These are phyloP conservation scores for Calypte anna DNA, from an alignment of 2,113 vertebrate genomes.

Conservation along the genomic window DNA sequence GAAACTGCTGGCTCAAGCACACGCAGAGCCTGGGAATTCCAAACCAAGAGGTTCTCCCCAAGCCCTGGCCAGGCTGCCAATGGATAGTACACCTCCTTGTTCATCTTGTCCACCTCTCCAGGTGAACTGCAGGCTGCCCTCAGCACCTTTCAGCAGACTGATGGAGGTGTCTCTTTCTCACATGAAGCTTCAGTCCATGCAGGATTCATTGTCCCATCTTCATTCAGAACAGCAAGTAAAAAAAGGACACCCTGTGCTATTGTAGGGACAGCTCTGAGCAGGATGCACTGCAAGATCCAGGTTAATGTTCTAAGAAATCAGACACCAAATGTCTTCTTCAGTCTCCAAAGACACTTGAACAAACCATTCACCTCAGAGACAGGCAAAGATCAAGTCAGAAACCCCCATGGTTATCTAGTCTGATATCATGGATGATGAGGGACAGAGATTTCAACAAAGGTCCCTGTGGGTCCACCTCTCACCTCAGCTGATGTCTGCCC, in stretches of 20 bases:
- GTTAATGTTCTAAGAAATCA: background rate
- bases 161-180: background rate
- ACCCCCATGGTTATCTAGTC: fast-evolving
- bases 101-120: no score
- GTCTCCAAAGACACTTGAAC: background rate
- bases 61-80: background rate
- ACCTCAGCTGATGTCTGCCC: background rate
- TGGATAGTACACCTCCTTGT: no score
- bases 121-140: background rate
- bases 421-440: fast-evolving
- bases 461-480: background rate
- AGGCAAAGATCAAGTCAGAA: background rate
- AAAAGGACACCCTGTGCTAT: background rate
- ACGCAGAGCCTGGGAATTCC: background rate
- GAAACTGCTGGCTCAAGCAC: background rate
- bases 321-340: background rate
- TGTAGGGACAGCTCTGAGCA: background rate
- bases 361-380: background rate
- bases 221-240: background rate
- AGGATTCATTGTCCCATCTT: background rate
- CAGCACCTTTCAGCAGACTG: background rate
- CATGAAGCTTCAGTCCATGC: background rate
- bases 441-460: background rate
- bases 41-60: background rate
- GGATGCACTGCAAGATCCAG: background rate